A percentile compares a stretch with the other conserved stretches of the same genome.
Conservation (phyloP, 2,113 vertebrate species). For the Corythoichthys haematopterus region DNA sequence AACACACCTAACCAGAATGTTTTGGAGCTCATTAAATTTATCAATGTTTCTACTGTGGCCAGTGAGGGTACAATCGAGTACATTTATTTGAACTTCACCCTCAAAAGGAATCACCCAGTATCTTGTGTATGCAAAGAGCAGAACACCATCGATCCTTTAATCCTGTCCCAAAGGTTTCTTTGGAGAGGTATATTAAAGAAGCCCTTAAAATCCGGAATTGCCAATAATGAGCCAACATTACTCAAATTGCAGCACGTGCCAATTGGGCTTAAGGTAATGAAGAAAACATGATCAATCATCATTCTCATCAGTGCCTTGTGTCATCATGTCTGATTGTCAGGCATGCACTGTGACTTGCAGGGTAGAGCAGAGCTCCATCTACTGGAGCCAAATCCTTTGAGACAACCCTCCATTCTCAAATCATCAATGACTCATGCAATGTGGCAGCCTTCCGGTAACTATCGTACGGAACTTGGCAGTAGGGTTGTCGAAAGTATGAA, state of each 20-base stretch:
- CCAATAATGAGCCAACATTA: constrained; percentile 99
- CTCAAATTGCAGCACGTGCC: constrained; percentile 97
- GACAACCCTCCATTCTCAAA: constrained; percentile 60
- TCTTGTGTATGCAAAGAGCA: constrained; percentile 33
- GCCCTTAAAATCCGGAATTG: constrained; percentile 91
- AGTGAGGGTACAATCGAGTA: constrained; percentile 6
- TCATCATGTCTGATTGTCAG: constrained; percentile 76
- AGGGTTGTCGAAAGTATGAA: too few relatives aligned
- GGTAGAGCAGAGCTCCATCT: constrained; percentile 76
- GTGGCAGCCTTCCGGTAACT: too few relatives aligned
- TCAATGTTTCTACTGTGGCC: not conserved
- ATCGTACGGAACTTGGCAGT: too few relatives aligned
- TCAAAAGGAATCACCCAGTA: constrained; percentile 38
- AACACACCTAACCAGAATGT: not conserved
- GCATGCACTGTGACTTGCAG: constrained; percentile 63
- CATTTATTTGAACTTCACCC: constrained; percentile 56
- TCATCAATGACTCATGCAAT: constrained; percentile 41
- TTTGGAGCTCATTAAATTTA: not conserved
- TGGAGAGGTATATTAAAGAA: constrained; percentile 82
- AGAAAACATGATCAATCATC: constrained; percentile 97
- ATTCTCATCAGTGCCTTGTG: constrained; percentile 82
- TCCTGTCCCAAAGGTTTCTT: constrained; percentile 75
- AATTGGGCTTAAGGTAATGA: constrained; percentile 99
- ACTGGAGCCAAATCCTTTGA: constrained; percentile 70
- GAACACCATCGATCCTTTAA: constrained; percentile 67